Evolutionary conservation across 2,888 invertebrate genomes (phyloP), one percentile per base, ranked within the genome.

Genomic region (Aplocera efformata): DNA sequence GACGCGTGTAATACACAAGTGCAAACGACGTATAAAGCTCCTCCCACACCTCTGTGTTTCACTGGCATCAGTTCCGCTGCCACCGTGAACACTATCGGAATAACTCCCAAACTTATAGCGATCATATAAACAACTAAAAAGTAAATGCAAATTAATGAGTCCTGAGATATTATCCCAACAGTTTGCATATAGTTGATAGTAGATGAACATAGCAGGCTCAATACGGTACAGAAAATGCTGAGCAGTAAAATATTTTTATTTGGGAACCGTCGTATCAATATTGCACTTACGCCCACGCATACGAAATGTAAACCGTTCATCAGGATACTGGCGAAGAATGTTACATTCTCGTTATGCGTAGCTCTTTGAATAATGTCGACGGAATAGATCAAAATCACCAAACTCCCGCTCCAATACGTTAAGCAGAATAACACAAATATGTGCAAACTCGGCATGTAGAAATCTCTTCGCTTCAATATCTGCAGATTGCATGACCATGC

Each of bases 31-130:
- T 48, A 53, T 24, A 55, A 31, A 5, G 48, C 48, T 10, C 54
- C 54, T 1, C 57, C 54, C 1, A 57, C 1, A 10, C 50, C 51
- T 10, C 54, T 51, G 17, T 57, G 54, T 24, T 46, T 51, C 1
- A 57, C 51, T 7, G 57, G 57, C 51, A 57, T 53, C 10, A 57
- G 9, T 28, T 57, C 57, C 23, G 45, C 48, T n/a, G 44, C 41
- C 6, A 53, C 30, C 3, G 37, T 29, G 21, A 45, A 47, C 1
- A 41, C 47, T 27, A 51, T 23, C 1, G 43, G 42, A 9, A 40
- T 28, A 1, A 50, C 21, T 8, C 54, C 54, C 6, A 44, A 35
- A 32, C 39, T 48, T 32, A 41, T 45, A 0, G 46, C 33, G 23
- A 48, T 13, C 42, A 42, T 43, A 27, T 41, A 51, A 2, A 38